These are phyloP conservation scores for Mormyrops attenuatus DNA, from an alignment of 2,797 vertebrate genomes.

Conservation along the genomic window DNA sequence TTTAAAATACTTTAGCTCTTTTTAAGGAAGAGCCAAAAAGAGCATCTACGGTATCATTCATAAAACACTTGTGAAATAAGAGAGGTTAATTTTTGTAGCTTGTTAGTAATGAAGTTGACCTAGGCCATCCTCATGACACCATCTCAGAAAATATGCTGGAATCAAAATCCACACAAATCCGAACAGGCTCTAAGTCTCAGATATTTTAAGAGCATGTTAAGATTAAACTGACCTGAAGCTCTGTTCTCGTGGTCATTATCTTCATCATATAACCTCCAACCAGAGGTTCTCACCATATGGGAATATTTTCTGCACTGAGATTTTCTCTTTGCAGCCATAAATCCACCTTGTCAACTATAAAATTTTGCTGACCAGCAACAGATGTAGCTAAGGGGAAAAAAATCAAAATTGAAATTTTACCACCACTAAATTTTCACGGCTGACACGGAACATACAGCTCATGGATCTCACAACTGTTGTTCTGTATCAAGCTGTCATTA, in stretches of 20 bases:
- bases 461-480: neutral
- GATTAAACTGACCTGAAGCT: slow-evolving; percentile 24
- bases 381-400: slow-evolving; percentile 56
- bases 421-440: slow-evolving; percentile 46
- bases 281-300: slow-evolving; percentile 64
- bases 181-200: neutral
- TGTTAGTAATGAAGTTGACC: neutral
- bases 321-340: slow-evolving; percentile 54
- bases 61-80: neutral
- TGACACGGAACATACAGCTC: slow-evolving; percentile 24
- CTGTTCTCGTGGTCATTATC: slow-evolving; percentile 62
- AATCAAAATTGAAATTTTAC: slow-evolving; percentile 50
- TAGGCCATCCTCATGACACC: neutral
- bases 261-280: slow-evolving; percentile 57
- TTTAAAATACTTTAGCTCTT: neutral
- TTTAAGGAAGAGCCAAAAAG: neutral
- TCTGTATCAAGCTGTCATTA: slow-evolving; percentile 4
- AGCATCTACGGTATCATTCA: neutral
- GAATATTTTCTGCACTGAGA: slow-evolving; percentile 61
- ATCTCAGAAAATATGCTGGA: neutral
- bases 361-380: slow-evolving; percentile 65
- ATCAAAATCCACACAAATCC: neutral
- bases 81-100: neutral
- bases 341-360: slow-evolving; percentile 69
- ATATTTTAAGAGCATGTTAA: neutral